Base-by-base conservation (phyloP, 2,797 vertebrate genomes). In the Denticeps clupeoides region DNA sequence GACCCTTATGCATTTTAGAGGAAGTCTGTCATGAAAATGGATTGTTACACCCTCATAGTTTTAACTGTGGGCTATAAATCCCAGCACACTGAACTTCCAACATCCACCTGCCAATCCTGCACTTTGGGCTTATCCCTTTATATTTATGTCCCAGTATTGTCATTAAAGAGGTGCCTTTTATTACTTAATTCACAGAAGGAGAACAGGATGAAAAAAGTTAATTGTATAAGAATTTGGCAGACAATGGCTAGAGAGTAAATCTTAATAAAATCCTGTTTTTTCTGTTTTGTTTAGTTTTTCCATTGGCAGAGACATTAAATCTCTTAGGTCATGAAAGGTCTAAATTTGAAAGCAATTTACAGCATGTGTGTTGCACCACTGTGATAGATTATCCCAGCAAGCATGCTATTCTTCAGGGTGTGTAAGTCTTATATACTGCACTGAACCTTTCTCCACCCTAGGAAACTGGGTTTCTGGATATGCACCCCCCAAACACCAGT, bases 11-110 rank as follows among this genome's bases (percentile, higher is more conserved):
- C 35, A 11, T 35, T 26, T 49, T 38, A 13, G 9, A 38, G 35
- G 35, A 18, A 35, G 35, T 38, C 18, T 19, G 35, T 35, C 16
- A 16, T 9, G 35, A 21, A 38, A 38, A 21, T 8, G 2, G 9
- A 21, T 38, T 38, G 35, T 21, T 38, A 10, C 10, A 38, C 16
- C 3, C 18, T 10, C 16, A 40, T 31, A 18, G 26, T 25, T 53
- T 46, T 53, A 40, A 53, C 44, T 18, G 50, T 41, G 19, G n/a
- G 12, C 4, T 44, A 53, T 53, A 40, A 53, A 53, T 46, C 44
- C 25, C 44, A 7, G 46, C 43, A 22, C 31, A 13, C 38, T 21
- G 5, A 23, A 33, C 25, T 10, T 28, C 32, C 18, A 26, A 22
- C 12, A 21, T 25, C 53, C 46, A 29, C 45, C 35, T 16, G 44